Evolutionary conservation across 1,140 invertebrate species (phyloP).

Genomic region (Trissolcus basalis): DNA sequence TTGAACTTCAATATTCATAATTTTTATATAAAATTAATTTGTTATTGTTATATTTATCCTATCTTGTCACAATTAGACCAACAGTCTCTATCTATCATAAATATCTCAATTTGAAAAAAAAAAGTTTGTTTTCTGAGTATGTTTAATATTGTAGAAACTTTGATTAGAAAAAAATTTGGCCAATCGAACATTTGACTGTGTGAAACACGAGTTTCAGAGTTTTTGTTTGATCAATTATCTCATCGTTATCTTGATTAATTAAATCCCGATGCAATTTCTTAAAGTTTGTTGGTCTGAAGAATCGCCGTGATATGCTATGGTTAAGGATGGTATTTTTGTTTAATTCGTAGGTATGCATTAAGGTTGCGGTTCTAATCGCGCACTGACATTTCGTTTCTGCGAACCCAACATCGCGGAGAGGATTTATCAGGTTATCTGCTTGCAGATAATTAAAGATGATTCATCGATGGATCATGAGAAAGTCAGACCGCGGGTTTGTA

Average conservation of each 20-base stretch:
- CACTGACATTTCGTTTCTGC: conserved; percentile 30
- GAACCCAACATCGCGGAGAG: conserved; percentile 12
- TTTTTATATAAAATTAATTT: too few species aligned
- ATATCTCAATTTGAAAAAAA: too few species aligned
- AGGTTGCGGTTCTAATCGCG: conserved; percentile 31
- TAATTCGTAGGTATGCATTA: conserved; percentile 24
- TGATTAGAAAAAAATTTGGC: too few species aligned
- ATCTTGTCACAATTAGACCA: too few species aligned
- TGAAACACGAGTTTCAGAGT: neutral
- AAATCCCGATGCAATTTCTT: neutral
- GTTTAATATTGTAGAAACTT: too few species aligned
- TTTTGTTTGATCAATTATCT: neutral
- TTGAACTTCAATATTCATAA: too few species aligned
- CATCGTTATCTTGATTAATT: conserved; percentile 13
- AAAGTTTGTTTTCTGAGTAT: too few species aligned
- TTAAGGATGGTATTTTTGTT: conserved; percentile 1
- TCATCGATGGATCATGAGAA: conserved; percentile 33
- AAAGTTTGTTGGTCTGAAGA: too few species aligned
- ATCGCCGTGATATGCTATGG: too few species aligned
- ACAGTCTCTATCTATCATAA: too few species aligned
- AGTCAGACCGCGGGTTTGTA: conserved; percentile 8
- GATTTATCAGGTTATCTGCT: conserved; percentile 43
- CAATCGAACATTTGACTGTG: too few species aligned
- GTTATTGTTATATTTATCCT: too few species aligned
- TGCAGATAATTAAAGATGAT: conserved; percentile 49